Conservation (phyloP, 1,140 invertebrate genomes). For the Reticulitermes speratus region DNA sequence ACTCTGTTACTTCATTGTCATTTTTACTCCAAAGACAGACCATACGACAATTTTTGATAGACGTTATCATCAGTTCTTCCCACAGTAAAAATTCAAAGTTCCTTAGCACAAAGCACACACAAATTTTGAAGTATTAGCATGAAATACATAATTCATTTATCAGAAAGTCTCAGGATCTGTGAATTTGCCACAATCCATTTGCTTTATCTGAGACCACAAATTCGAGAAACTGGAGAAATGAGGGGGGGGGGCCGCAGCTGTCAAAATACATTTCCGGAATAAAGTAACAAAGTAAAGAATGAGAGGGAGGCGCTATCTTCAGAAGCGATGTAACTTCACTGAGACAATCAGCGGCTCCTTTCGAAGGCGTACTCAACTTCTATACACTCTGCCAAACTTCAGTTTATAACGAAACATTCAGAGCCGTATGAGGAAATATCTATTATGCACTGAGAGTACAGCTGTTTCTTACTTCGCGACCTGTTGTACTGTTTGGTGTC, state of each 20-base stretch:
- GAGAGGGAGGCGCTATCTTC: background rate
- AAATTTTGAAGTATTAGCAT: background rate
- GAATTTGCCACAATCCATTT: slow-evolving; percentile 1
- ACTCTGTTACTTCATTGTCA: too few relatives aligned
- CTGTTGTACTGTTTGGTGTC: too few relatives aligned
- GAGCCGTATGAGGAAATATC: too few relatives aligned
- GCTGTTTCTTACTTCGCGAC: too few relatives aligned
- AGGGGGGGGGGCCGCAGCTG: background rate
- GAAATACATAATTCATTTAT: background rate
- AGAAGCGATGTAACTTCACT: background rate
- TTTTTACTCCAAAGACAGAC: too few relatives aligned
- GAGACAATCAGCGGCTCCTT: background rate
- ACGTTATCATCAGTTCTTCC: too few relatives aligned
- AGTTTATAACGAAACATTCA: too few relatives aligned
- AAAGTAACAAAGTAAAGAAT: background rate
- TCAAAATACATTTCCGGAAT: slow-evolving; percentile 1
- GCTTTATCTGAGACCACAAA: background rate
- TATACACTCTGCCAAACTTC: too few relatives aligned
- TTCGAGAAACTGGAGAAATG: background rate
- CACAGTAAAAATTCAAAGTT: too few relatives aligned
- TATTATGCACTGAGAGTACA: too few relatives aligned
- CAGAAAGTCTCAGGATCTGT: background rate
- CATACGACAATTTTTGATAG: too few relatives aligned
- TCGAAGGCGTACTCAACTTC: background rate
- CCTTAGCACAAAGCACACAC: background rate